These are phyloP conservation scores for Tanytarsus gracilentus DNA, from an alignment of 2,888 invertebrate genomes.

Conservation along the genomic window DNA sequence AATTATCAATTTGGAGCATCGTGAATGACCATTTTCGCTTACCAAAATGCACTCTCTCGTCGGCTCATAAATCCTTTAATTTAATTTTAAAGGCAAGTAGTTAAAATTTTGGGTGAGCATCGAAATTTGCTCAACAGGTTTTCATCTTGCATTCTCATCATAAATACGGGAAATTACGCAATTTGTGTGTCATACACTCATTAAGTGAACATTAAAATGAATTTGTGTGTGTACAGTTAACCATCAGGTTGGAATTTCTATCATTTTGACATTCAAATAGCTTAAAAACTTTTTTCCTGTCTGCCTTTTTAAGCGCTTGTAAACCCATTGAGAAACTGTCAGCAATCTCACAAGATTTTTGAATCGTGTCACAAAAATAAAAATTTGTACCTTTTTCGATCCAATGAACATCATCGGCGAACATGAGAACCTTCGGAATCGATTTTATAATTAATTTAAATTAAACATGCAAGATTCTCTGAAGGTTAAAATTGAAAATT, in stretches of 20 bases:
- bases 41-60: not conserved
- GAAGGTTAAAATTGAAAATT: no score
- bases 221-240: no score
- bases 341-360: no score
- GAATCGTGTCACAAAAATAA: not conserved
- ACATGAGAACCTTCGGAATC: no score
- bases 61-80: not conserved
- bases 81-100: not conserved
- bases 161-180: not conserved
- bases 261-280: no score
- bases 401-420: not conserved
- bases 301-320: no score
- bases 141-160: not conserved
- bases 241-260: no score
- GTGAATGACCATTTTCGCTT: constrained; percentile 2
- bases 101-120: not conserved
- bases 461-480: no score
- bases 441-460: no score
- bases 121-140: not conserved
- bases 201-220: constrained; percentile 1
- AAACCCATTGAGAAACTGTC: no score
- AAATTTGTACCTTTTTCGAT: not conserved
- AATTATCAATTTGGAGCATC: constrained; percentile 28
- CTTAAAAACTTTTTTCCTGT: no score
- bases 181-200: constrained; percentile 10